Percentiles rank a stretch among this genome's conserved stretches.
Evolutionary conservation across 2,888 invertebrate genomes (phyloP).

Genomic region (Phaonia tiefii): DNA sequence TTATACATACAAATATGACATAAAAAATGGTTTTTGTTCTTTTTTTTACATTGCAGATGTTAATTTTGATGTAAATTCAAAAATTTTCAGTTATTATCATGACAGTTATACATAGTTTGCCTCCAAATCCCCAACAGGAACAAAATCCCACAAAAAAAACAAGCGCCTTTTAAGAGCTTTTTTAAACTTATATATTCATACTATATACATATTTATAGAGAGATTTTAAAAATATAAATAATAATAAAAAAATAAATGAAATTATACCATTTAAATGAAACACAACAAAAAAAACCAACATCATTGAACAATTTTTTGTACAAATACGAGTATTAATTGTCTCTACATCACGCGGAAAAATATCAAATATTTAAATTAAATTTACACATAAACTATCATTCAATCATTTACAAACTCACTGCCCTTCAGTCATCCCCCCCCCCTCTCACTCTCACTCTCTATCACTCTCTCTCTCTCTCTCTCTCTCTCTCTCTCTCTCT

Average conservation of each 20-base stretch:
- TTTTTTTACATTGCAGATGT: conserved; percentile 52
- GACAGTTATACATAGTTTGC: conserved; percentile 58
- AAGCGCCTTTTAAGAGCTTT: conserved; percentile 70
- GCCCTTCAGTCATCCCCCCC: too few species aligned
- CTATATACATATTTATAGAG: neutral
- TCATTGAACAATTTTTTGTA: conserved; percentile 45
- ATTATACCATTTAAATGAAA: conserved; percentile 12
- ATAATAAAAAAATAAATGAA: conserved; percentile 41
- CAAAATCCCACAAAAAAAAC: conserved; percentile 42
- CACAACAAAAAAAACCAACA: conserved; percentile 10
- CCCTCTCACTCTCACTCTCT: too few species aligned
- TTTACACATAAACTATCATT: conserved; percentile 47
- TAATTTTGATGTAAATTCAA: conserved; percentile 6
- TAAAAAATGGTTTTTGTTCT: conserved; percentile 31
- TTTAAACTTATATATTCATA: conserved; percentile 48
- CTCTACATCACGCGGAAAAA: neutral
- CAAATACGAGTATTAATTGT: conserved; percentile 56
- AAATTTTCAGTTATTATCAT: conserved; percentile 25
- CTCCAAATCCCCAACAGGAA: conserved; percentile 24
- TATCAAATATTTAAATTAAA: conserved; percentile 53
- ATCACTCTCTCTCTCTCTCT: too few species aligned
- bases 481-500: too few species aligned
- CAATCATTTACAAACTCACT: conserved; percentile 1
- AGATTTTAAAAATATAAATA: conserved; percentile 14
- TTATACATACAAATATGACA: conserved; percentile 39